Percentiles rank a stretch among this genome's conserved stretches.
phyloP scores from a whole-genome alignment of 2,888 invertebrate species.

The Clistopyga incitator region DNA sequence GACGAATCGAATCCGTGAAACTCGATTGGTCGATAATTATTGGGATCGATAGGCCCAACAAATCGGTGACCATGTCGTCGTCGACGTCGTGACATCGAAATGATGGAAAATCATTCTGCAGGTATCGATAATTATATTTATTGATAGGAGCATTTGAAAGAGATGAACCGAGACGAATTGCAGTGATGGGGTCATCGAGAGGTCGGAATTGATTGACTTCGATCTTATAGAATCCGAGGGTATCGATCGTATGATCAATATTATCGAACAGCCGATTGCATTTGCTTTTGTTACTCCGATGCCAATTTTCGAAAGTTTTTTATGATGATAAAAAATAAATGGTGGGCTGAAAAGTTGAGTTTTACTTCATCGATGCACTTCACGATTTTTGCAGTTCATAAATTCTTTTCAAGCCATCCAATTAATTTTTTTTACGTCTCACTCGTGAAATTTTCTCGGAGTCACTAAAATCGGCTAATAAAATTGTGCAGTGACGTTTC shows the following conservation, averaged over 20 bases:
- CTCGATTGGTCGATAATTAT: conserved; percentile 50
- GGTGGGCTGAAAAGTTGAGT: too few relatives aligned
- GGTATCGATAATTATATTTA: conserved; percentile 61
- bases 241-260: background rate
- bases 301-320: background rate
- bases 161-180: conserved; percentile 54
- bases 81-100: conserved; percentile 54
- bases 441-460: background rate
- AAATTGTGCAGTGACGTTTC: background rate
- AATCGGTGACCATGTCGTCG: conserved; percentile 21
- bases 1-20: conserved; percentile 54
- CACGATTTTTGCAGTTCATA: too few relatives aligned
- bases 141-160: conserved; percentile 45
- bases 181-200: conserved; percentile 51
- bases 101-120: conserved; percentile 50
- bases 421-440: background rate
- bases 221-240: conserved; percentile 44
- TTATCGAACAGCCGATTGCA: conserved; percentile 23
- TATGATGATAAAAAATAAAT: too few relatives aligned
- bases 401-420: too few relatives aligned
- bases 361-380: too few relatives aligned
- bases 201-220: conserved; percentile 60
- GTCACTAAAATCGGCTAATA: background rate
- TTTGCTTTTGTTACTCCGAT: conserved; percentile 41
- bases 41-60: conserved; percentile 31